Evolutionary conservation across 2,888 invertebrate genomes (phyloP).

Genomic region (Mythimna ferrago): DNA sequence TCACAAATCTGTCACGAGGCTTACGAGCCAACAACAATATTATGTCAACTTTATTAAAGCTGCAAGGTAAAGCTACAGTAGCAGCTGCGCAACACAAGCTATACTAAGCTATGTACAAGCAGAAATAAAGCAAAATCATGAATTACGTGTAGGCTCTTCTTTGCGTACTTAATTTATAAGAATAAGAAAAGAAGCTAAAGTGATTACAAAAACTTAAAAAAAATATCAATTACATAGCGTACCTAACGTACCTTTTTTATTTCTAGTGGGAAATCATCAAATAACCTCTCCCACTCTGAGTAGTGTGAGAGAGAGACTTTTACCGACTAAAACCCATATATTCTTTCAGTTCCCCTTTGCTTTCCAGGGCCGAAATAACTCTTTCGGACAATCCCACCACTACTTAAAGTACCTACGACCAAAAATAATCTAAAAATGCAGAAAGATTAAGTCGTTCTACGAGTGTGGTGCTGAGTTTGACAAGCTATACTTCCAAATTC

Average conservation of each 20-base stretch:
- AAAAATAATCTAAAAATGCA: background rate
- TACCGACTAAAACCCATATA: too few species aligned
- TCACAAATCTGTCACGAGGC: conserved; percentile 72
- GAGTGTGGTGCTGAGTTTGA: background rate
- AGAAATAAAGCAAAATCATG: background rate
- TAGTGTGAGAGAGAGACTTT: too few species aligned
- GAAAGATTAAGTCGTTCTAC: background rate
- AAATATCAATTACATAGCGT: too few species aligned
- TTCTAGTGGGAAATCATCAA: too few species aligned
- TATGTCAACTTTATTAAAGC: conserved; percentile 72
- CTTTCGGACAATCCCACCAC: too few species aligned
- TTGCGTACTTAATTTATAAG: background rate
- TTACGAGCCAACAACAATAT: conserved; percentile 70
- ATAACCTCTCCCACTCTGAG: too few species aligned
- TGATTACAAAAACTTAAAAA: too few species aligned
- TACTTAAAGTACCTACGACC: too few species aligned
- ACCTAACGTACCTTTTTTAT: too few species aligned
- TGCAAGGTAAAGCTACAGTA: conserved; percentile 37
- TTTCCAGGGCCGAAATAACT: too few species aligned
- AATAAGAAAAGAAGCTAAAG: too few species aligned
- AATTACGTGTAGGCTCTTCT: background rate
- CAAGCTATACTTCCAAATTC: background rate
- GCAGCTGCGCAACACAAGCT: conserved; percentile 19
- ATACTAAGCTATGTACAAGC: background rate
- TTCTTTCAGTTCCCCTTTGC: too few species aligned